These are phyloP conservation scores for Ethmia dodecea DNA, from an alignment of 2,888 invertebrate species.

Conservation along the genomic window DNA sequence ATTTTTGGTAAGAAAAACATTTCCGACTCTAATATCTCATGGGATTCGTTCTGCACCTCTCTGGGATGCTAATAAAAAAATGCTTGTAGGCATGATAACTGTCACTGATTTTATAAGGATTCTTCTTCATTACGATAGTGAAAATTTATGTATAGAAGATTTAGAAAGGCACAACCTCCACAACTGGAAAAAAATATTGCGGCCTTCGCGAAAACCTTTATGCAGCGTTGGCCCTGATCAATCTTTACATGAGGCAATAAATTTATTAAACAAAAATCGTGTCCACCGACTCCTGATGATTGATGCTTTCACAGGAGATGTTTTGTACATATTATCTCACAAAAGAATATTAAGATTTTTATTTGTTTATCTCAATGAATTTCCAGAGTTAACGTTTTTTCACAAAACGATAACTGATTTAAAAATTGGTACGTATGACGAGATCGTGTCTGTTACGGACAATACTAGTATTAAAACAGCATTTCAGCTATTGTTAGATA, in stretches of 20 bases:
- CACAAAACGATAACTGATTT: slow-evolving; percentile 61
- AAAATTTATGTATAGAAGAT: slow-evolving; percentile 63
- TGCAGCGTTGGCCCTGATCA: slow-evolving; percentile 63
- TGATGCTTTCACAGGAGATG: slow-evolving; percentile 60
- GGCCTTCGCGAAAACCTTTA: slow-evolving; percentile 55
- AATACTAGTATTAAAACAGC: slow-evolving; percentile 60
- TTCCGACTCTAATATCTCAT: slow-evolving; percentile 67
- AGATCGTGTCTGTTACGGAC: slow-evolving; percentile 60
- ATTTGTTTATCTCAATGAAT: slow-evolving; percentile 70
- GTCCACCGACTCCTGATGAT: slow-evolving; percentile 65
- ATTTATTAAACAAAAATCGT: slow-evolving; percentile 59
- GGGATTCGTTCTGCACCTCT: slow-evolving; percentile 69
- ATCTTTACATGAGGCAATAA: slow-evolving; percentile 68
- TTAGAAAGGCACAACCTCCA: slow-evolving; percentile 66
- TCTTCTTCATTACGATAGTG: slow-evolving; percentile 56
- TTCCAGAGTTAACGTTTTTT: slow-evolving; percentile 69
- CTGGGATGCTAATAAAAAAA: slow-evolving; percentile 65
- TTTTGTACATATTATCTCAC: slow-evolving; percentile 65
- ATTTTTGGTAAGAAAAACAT: slow-evolving; percentile 67
- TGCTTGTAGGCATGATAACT: slow-evolving; percentile 69
- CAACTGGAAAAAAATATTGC: slow-evolving; percentile 64
- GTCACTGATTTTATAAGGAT: slow-evolving; percentile 70
- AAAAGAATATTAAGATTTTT: slow-evolving; percentile 68
- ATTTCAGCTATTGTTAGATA: slow-evolving; percentile 61
- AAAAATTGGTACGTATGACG: slow-evolving; percentile 66